Conservation (phyloP, 2,797 vertebrate genomes). For the Falco biarmicus region DNA sequence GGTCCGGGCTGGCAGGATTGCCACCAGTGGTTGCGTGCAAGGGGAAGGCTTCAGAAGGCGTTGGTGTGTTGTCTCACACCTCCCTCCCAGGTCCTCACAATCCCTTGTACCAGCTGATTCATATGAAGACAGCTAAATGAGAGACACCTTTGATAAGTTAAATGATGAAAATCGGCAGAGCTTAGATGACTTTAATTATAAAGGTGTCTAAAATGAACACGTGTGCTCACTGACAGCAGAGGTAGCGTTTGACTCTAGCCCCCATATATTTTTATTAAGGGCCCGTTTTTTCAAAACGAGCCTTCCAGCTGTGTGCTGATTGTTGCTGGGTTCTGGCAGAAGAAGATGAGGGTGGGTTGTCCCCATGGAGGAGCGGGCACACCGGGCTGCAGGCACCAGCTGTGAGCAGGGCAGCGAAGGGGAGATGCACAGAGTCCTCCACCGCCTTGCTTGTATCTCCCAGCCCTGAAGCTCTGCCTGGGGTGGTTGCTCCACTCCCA, state of each 20-base stretch:
- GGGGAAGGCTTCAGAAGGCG: background rate
- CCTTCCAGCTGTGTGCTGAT: background rate
- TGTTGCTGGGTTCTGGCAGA: background rate
- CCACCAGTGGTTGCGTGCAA: fast-evolving
- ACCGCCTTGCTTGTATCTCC: background rate
- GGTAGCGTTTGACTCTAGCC: background rate
- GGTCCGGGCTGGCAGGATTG: fast-evolving
- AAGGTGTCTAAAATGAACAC: background rate
- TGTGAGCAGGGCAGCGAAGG: background rate
- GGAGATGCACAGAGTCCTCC: background rate
- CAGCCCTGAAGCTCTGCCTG: background rate
- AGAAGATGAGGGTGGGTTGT: background rate
- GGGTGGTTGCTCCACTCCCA: fast-evolving
- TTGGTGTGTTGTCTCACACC: background rate
- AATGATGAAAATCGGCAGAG: background rate
- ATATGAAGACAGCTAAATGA: background rate
- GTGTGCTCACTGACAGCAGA: background rate
- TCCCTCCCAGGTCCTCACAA: background rate
- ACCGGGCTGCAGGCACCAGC: fast-evolving
- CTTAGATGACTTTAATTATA: background rate
- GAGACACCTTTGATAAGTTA: background rate
- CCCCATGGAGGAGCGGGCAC: background rate
- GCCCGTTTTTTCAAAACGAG: background rate
- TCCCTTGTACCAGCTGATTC: background rate
- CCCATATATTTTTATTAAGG: background rate